Evolutionary conservation across 2,888 invertebrate genomes (phyloP).

Genomic region (Papilio elwesi): DNA sequence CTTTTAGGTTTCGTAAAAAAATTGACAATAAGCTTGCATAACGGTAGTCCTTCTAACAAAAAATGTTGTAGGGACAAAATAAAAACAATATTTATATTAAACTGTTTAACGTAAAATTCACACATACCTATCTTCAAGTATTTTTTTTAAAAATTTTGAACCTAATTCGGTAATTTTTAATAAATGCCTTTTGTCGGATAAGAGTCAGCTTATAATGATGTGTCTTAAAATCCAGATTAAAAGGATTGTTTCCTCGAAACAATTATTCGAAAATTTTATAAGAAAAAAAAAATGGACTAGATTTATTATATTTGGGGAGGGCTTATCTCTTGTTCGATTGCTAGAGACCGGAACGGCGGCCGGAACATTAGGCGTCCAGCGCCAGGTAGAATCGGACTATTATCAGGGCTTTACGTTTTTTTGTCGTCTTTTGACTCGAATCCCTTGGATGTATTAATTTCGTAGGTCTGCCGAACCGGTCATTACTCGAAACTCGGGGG

Average conservation of each 20-base stretch:
- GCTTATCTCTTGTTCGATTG: constrained; percentile 68
- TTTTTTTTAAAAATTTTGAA: too few species aligned
- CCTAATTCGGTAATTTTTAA: too few species aligned
- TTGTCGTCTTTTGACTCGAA: constrained; percentile 77
- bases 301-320: constrained; percentile 81
- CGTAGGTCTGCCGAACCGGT: constrained; percentile 76
- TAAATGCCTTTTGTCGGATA: too few species aligned
- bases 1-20: too few species aligned
- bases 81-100: too few species aligned
- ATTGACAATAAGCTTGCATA: too few species aligned
- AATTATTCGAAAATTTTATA: constrained; percentile 76
- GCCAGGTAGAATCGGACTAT: constrained; percentile 76
- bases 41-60: too few species aligned
- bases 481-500: constrained; percentile 81
- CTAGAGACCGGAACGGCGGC: constrained; percentile 59
- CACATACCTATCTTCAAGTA: too few species aligned
- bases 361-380: constrained; percentile 49
- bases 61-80: too few species aligned
- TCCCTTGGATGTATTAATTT: constrained; percentile 82
- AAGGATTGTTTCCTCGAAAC: constrained; percentile 61
- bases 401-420: constrained; percentile 79
- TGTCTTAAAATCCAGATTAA: constrained; percentile 8
- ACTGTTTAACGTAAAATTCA: too few species aligned
- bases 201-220: neutral
- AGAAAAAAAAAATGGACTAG: constrained; percentile 72